Base-by-base conservation (phyloP, 2,113 vertebrate species). In the Himantopus leucocephalus region DNA sequence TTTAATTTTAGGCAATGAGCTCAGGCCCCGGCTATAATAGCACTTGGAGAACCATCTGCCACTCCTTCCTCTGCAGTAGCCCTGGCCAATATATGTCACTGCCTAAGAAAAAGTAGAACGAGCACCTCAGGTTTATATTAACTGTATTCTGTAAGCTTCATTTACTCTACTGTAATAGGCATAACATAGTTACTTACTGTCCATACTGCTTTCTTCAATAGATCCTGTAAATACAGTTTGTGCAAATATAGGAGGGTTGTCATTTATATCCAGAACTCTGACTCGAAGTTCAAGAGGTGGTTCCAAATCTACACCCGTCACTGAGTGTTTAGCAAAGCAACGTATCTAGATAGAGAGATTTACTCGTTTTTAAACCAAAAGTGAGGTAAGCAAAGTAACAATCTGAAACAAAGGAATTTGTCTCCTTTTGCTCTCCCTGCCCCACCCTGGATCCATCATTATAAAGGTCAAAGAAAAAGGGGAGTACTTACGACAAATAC, bases 231-330 rank as follows among this genome's bases (percentile, higher is more conserved):
- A 98, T 23, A 98, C 95, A 34, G 94, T 90, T 95, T 98, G 97
- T 45, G 97, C 82, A 92, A 98, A 98, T 62, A 98, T 32, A 23
- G 98, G 98, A 79, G 97, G 52, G 34, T 98, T 98, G 26, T 98
- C 98, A n/a, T 98, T 98, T 93, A 98, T 97, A 92, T 98, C 98
- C 96, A 98, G 94, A 74, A 98, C 97, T 96, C 97, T 98, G 87
- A 98, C 98, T 89, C 98, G 97, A 73, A 98, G 97, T 71, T 98
- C 97, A 73, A 98, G 97, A 52, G 98, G 98, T 14, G 92, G 91
- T 93, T 98, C 98, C 92, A 98, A 72, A 74, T 98, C 98, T 92
- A 96, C 4, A 23, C 97, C 98, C 2, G 97, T 97, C 59, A 94
- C 9, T 34, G 96, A 68, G 85, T 98, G 98, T 78, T 97, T 94